Evolutionary conservation across 2,113 vertebrate species (phyloP).

Genomic region (Oreocharis arfaki): DNA sequence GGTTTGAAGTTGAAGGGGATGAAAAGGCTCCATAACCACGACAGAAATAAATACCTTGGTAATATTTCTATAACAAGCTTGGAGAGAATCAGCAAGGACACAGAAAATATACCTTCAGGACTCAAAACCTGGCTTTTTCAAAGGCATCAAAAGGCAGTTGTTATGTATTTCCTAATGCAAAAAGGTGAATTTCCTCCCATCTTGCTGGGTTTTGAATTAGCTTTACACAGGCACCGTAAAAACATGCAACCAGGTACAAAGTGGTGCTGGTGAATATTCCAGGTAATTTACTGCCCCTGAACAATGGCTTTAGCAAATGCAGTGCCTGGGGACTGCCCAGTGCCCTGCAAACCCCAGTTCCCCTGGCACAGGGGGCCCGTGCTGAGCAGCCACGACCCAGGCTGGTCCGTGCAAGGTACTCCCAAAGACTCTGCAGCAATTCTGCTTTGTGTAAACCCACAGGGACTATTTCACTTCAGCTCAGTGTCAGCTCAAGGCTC

Average conservation of each 20-base stretch:
- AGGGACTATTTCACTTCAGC: not conserved
- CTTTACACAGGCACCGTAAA: not conserved
- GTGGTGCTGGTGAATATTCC: not conserved
- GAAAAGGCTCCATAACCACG: rapidly evolving
- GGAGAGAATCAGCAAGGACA: not conserved
- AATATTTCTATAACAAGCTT: not conserved
- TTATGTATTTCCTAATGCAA: not conserved
- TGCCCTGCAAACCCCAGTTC: rapidly evolving
- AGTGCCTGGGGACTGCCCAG: not conserved
- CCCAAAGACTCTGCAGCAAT: not conserved
- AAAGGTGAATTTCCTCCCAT: not conserved
- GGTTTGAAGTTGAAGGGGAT: not conserved
- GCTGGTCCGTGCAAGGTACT: rapidly evolving
- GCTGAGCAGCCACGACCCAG: not conserved
- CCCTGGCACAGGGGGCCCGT: rapidly evolving
- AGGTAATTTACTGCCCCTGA: not conserved
- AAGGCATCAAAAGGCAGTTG: not conserved
- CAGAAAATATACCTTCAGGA: not conserved
- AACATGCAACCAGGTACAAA: rapidly evolving
- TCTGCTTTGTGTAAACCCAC: rapidly evolving
- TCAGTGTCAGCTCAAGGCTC: not conserved
- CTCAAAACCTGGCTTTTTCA: not conserved
- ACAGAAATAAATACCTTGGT: not conserved
- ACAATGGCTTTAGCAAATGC: rapidly evolving
- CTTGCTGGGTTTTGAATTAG: not conserved